Evolutionary conservation across 2,888 invertebrate genomes (phyloP).

Genomic region (Hedya salicella): DNA sequence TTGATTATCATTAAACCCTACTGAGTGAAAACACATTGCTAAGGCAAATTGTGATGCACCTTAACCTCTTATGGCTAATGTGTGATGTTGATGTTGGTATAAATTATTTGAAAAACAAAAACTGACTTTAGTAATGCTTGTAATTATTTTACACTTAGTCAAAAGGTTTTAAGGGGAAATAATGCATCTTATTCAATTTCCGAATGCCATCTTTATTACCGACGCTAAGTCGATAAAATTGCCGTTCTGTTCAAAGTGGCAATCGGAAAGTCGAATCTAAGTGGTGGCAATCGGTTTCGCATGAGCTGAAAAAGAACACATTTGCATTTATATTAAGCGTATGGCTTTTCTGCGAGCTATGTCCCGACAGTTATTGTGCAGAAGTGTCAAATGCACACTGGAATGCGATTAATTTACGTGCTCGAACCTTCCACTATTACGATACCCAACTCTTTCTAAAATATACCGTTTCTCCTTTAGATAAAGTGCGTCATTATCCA

Average conservation of each 20-base stretch:
- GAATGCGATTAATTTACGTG: conserved; percentile 56
- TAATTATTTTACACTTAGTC: too few species aligned
- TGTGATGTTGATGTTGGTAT: too few species aligned
- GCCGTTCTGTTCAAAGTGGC: not conserved
- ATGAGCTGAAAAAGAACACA: conserved; percentile 7
- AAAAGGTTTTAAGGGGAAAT: too few species aligned
- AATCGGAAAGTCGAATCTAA: conserved; percentile 8
- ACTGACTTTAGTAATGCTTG: too few species aligned
- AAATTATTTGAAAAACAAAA: too few species aligned
- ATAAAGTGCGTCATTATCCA: conserved; percentile 10
- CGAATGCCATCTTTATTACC: too few species aligned
- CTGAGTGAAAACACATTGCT: too few species aligned
- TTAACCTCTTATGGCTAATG: too few species aligned
- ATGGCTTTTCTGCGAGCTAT: conserved; percentile 27
- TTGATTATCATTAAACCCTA: too few species aligned
- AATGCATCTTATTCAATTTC: too few species aligned
- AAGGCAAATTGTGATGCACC: too few species aligned
- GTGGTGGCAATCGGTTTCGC: conserved; percentile 4
- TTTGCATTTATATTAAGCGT: conserved; percentile 40
- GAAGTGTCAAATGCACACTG: conserved; percentile 60
- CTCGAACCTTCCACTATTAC: conserved; percentile 26
- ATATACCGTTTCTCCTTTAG: not conserved
- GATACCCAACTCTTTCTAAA: conserved; percentile 12
- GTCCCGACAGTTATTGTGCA: conserved; percentile 53
- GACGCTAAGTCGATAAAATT: too few species aligned